These are phyloP conservation scores for Poecilobothrus nobilitatus DNA, from an alignment of 2,888 invertebrate genomes.

Conservation along the genomic window DNA sequence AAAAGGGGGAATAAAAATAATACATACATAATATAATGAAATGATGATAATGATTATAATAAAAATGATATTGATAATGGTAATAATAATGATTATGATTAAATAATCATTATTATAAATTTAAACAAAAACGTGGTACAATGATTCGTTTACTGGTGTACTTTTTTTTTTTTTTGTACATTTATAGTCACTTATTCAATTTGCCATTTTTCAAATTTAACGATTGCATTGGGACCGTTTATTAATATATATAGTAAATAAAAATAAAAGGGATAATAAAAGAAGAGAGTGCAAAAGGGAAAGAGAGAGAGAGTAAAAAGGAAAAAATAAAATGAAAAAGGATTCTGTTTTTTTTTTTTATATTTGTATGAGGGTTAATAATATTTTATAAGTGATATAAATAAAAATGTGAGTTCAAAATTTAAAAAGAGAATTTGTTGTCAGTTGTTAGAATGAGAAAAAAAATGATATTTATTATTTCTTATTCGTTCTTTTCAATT, in stretches of 20 bases:
- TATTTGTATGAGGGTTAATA: neutral
- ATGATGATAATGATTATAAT: neutral
- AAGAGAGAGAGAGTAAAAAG: no score
- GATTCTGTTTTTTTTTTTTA: neutral
- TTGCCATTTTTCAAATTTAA: slow-evolving; percentile 42
- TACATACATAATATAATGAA: no score
- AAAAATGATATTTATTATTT: no score
- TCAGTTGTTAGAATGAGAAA: no score
- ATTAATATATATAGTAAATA: neutral
- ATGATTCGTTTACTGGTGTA: neutral
- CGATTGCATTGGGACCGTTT: slow-evolving; percentile 17
- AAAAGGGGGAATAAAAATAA: neutral
- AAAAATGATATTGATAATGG: neutral
- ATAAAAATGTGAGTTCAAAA: no score
- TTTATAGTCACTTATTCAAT: slow-evolving; percentile 39
- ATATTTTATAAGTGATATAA: neutral
- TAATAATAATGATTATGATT: neutral
- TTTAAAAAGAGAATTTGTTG: no score
- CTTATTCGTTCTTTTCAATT: no score
- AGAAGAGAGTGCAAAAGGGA: no score
- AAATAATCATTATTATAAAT: neutral
- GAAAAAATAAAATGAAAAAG: neutral
- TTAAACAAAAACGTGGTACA: neutral
- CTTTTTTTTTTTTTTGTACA: no score
- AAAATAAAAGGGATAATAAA: no score